Conservation (phyloP, 2,113 vertebrate genomes). For the Hucho hucho region DNA sequence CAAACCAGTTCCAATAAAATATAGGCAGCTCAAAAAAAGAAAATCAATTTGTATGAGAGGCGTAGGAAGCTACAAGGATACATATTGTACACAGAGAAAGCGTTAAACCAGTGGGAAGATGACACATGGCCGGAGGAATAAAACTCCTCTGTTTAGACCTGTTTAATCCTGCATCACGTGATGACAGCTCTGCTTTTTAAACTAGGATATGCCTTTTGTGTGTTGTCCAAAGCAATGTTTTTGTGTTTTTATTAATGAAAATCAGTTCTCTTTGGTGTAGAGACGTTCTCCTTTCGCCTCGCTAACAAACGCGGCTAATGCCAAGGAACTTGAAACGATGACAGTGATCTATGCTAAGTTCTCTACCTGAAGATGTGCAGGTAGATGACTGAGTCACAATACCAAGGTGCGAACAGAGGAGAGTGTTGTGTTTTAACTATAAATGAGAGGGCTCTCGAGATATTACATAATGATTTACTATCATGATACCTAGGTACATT, state of each 20-base stretch:
- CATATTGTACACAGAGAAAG: conserved; percentile 22
- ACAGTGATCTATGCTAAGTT: conserved; percentile 1
- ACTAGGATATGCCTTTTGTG: conserved; percentile 1
- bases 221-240: conserved; percentile 67
- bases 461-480: background rate
- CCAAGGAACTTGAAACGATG: conserved; percentile 11
- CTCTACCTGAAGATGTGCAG: background rate
- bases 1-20: conserved; percentile 5
- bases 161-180: conserved; percentile 62
- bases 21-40: conserved; percentile 12
- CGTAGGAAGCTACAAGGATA: conserved; percentile 23
- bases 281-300: conserved; percentile 35
- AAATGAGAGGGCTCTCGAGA: background rate
- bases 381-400: background rate
- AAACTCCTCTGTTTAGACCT: conserved; percentile 39
- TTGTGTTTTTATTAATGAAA: conserved; percentile 65
- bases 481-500: background rate
- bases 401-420: background rate
- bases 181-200: conserved; percentile 25
- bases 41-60: conserved; percentile 19
- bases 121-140: conserved; percentile 44
- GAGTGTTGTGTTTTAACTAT: background rate
- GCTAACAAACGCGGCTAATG: conserved; percentile 49
- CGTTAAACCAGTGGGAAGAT: conserved; percentile 45
- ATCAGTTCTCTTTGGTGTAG: conserved; percentile 67